Percentiles rank a stretch among this genome's conserved stretches.
Evolutionary conservation across 1,140 invertebrate genomes (phyloP).

Genomic region (Pogonomyrmex californicus): DNA sequence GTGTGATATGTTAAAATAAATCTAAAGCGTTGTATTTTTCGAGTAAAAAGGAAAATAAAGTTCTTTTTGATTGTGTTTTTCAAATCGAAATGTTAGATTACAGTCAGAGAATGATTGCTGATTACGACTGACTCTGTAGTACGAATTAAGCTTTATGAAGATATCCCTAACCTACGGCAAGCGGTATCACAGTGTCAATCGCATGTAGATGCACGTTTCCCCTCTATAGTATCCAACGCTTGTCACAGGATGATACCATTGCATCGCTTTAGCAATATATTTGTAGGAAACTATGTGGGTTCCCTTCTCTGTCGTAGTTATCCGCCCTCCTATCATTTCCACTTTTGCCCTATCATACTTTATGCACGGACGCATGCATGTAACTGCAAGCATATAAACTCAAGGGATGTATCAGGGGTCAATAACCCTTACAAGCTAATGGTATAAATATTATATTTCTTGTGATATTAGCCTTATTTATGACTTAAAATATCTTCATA

Average conservation of each 20-base stretch:
- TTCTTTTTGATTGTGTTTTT: neutral
- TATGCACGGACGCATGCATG: neutral
- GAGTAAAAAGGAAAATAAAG: neutral
- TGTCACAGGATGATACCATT: slow-evolving; percentile 61
- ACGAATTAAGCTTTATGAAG: slow-evolving; percentile 34
- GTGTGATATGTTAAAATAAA: neutral
- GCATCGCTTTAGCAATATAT: slow-evolving; percentile 24
- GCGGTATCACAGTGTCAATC: slow-evolving; percentile 31
- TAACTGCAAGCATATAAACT: slow-evolving; percentile 66
- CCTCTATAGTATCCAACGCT: slow-evolving; percentile 43
- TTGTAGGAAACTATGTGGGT: slow-evolving; percentile 22
- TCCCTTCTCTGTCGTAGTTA: slow-evolving; percentile 10
- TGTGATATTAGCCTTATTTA: neutral
- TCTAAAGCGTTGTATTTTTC: neutral
- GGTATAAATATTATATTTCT: slow-evolving; percentile 6
- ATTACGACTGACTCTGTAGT: neutral
- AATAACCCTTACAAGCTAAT: slow-evolving; percentile 70
- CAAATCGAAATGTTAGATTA: neutral
- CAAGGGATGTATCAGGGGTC: slow-evolving; percentile 70
- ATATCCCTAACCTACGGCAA: slow-evolving; percentile 77
- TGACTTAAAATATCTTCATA: neutral
- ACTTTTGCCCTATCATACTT: neutral
- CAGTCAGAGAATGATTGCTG: neutral
- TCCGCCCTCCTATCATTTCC: slow-evolving; percentile 22
- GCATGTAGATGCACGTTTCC: neutral